Evolutionary conservation across 23 tunicate species (phyloP), one percentile per base, ranked within the genome.

Genomic region (Oikopleura dioica): DNA sequence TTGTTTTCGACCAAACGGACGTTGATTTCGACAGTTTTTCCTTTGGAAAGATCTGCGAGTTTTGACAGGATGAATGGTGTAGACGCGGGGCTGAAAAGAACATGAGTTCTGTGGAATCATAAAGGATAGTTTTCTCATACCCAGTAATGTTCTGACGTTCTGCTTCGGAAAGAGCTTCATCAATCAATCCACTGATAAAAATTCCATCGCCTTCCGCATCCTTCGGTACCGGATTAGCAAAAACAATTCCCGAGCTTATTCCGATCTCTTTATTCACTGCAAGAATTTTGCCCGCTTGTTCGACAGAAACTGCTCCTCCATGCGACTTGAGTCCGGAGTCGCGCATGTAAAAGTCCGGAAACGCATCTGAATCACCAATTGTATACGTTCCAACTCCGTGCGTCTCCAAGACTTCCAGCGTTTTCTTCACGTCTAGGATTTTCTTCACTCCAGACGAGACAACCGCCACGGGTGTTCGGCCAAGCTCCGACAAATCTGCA

Each of bases 381-480:
- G 91, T 81, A 12, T 83, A 88, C 35, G 84, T 89, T n/a, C 86
- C 78, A 0, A 89, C 89, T 23, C 96, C 96, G 78, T 89, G 85
- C 0, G 96, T 89, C 77, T 89, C 96, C 86, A 89, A 51, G 75
- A 81, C 84, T 58, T 89, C 91, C 69, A 89, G 68, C 0, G 91
- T 89, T 37, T 79, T 79, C 59, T 69, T 82, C 36, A 89, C 82
- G 55, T 89, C 96, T 36, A 89, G 51, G 38, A 89, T 89, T 1
- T 88, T 84, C 67, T 89, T 89, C n/a, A 89, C 84, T 31, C 96
- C 96, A 59, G 96, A 88, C 77, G 86, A 68, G 12, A 89, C 83
- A 38, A 89, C 96, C 34, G 89, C 81, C 0, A 89, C 83, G 5
- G 89, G 91, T n/a, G 89, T 89, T 59, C 81, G 79, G 2, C 89